Conservation (phyloP, 2,888 invertebrate species). For the Myopa tessellatipennis region DNA sequence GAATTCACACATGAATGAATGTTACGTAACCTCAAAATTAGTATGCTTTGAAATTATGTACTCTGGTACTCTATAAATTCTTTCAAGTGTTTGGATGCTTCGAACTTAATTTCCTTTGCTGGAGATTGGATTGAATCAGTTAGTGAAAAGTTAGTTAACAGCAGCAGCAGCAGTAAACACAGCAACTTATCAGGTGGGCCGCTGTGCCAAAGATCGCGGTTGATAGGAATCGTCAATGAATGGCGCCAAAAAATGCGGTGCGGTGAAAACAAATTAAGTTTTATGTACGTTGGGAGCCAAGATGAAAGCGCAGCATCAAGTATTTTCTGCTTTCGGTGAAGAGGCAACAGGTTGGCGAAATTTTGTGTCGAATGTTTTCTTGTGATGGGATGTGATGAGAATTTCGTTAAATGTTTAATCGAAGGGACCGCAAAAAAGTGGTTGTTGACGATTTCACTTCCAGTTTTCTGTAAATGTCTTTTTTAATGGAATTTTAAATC, state of each 20-base stretch:
- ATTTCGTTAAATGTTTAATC: conserved; percentile 15
- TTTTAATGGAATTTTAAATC: not conserved
- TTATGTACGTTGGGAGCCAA: not conserved
- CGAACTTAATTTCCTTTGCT: no score
- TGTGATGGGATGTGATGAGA: conserved; percentile 26
- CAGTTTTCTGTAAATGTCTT: not conserved
- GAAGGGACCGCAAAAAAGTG: not conserved
- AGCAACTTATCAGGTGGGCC: not conserved
- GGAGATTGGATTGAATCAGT: not conserved
- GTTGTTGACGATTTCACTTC: conserved; percentile 37
- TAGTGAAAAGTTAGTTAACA: not conserved
- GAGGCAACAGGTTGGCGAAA: not conserved
- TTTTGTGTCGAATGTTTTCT: not conserved
- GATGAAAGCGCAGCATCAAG: not conserved
- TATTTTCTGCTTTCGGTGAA: not conserved
- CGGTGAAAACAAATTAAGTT: conserved; percentile 5
- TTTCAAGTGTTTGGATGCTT: no score
- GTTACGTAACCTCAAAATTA: not conserved
- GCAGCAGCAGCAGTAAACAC: not conserved
- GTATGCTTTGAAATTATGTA: not conserved
- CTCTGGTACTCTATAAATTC: no score
- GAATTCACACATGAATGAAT: not conserved
- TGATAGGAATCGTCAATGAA: not conserved
- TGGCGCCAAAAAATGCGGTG: not conserved
- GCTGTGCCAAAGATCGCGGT: no score